Conservation (phyloP, 2,888 invertebrate genomes). For the Ormyrus labotus region DNA sequence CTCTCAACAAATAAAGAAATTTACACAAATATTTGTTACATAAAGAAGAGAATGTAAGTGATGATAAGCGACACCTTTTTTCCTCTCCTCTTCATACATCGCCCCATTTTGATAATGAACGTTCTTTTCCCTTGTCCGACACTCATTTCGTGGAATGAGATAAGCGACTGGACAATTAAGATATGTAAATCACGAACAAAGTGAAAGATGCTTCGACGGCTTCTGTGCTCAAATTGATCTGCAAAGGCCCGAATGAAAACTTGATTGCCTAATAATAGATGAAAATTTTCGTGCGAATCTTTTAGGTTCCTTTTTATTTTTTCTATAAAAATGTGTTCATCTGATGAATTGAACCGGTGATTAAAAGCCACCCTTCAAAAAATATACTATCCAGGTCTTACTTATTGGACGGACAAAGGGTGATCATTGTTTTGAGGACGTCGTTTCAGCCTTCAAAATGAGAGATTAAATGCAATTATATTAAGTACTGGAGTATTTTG, state of each 20-base stretch:
- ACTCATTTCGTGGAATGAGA: slow-evolving; percentile 59
- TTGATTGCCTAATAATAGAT: slow-evolving; percentile 44
- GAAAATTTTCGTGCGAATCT: slow-evolving; percentile 20
- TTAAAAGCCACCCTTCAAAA: slow-evolving; percentile 49
- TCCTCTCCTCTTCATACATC: slow-evolving; percentile 21
- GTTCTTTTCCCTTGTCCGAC: slow-evolving; percentile 35
- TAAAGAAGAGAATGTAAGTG: slow-evolving; percentile 9
- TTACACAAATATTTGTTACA: not conserved
- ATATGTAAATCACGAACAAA: slow-evolving; percentile 61
- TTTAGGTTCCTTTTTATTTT: slow-evolving; percentile 13
- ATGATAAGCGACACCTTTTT: slow-evolving; percentile 37
- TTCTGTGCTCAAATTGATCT: slow-evolving; percentile 56
- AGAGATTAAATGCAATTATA: slow-evolving; percentile 35
- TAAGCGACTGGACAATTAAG: slow-evolving; percentile 61
- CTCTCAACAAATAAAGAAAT: slow-evolving; percentile 36
- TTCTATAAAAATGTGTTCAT: slow-evolving; percentile 31
- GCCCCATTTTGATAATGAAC: slow-evolving; percentile 46
- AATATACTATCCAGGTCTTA: slow-evolving; percentile 53
- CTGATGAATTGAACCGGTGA: slow-evolving; percentile 14
- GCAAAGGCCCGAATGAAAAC: slow-evolving; percentile 57
- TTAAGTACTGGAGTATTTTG: slow-evolving; percentile 53
- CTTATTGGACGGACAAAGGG: slow-evolving; percentile 53
- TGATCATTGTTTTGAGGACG: slow-evolving; percentile 30
- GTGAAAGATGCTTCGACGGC: slow-evolving; percentile 58
- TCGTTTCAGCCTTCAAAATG: slow-evolving; percentile 36